A percentile compares a stretch with the other conserved stretches of the same genome.
These are phyloP conservation scores for Micrasema longulum DNA, from an alignment of 1,140 invertebrate species.

Conservation along the genomic window DNA sequence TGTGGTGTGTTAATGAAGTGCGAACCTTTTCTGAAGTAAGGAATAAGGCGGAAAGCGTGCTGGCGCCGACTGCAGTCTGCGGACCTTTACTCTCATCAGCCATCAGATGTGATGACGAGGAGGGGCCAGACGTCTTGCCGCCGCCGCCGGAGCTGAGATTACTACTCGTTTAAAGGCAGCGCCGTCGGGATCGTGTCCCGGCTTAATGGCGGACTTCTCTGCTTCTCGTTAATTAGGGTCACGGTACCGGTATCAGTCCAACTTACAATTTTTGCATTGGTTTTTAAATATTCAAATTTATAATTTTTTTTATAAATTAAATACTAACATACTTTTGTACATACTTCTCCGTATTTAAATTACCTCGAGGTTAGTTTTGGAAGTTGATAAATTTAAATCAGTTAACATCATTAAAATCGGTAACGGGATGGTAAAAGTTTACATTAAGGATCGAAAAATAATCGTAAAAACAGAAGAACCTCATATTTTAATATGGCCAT, in stretches of 20 bases:
- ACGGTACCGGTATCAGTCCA: neutral
- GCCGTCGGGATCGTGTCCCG: slow-evolving; percentile 34
- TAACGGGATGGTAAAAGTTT: too few relatives aligned
- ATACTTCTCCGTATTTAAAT: too few relatives aligned
- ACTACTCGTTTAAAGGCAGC: slow-evolving; percentile 35
- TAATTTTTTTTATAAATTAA: too few relatives aligned
- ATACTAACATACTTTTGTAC: too few relatives aligned
- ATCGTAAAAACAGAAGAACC: too few relatives aligned
- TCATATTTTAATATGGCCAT: too few relatives aligned
- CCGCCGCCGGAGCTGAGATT: slow-evolving; percentile 41
- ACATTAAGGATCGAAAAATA: too few relatives aligned
- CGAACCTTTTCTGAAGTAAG: neutral
- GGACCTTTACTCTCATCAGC: slow-evolving; percentile 2
- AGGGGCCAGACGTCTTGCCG: slow-evolving; percentile 18
- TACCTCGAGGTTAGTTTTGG: too few relatives aligned
- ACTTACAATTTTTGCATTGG: too few relatives aligned
- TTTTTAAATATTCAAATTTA: too few relatives aligned
- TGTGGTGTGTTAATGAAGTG: slow-evolving; percentile 25
- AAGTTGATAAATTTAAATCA: too few relatives aligned
- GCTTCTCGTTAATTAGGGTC: slow-evolving; percentile 27
- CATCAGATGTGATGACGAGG: neutral
- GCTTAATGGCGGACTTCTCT: slow-evolving; percentile 23
- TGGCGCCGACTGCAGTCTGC: slow-evolving; percentile 10
- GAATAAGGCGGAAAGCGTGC: neutral
- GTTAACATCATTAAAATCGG: too few relatives aligned